Percentiles rank a stretch among this genome's conserved stretches.
Evolutionary conservation across 2,888 invertebrate species (phyloP).

Genomic region (Orgyia antiqua): DNA sequence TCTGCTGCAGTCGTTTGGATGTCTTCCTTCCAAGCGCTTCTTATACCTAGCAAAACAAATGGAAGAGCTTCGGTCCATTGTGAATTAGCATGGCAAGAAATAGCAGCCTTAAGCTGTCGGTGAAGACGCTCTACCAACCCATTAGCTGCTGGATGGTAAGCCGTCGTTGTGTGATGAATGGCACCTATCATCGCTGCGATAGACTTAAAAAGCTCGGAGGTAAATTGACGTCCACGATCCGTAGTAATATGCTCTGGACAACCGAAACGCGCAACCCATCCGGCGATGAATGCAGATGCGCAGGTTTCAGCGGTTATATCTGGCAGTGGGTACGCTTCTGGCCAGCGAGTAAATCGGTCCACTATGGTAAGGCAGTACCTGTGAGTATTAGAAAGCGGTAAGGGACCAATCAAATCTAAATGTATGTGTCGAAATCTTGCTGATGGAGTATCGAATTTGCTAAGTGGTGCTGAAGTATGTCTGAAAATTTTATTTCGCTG

Average conservation of each 20-base stretch:
- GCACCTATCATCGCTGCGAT: neutral
- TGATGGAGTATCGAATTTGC: no score
- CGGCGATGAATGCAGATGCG: conserved; percentile 30
- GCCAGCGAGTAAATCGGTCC: no score
- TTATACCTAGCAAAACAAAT: conserved; percentile 1
- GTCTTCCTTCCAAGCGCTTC: conserved; percentile 17
- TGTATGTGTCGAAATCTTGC: no score
- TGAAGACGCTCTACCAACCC: conserved; percentile 20
- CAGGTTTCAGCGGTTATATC: no score
- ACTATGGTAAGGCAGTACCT: no score
- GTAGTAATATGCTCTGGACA: conserved; percentile 2
- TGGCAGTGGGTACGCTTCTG: conserved; percentile 24
- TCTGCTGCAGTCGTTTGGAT: no score
- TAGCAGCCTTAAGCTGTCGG: conserved; percentile 20
- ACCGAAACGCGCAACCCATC: conserved; percentile 20
- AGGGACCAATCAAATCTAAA: no score
- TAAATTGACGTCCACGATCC: neutral
- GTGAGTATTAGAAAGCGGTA: no score
- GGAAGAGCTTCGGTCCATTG: conserved; percentile 1
- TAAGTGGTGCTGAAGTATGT: no score
- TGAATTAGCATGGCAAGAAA: conserved; percentile 22
- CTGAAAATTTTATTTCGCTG: conserved; percentile 27
- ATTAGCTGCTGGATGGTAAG: conserved; percentile 23
- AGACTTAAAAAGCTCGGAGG: neutral
- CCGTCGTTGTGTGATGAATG: conserved; percentile 5